These are phyloP conservation scores for Lottia gigantea DNA, from an alignment of 2,888 invertebrate genomes.

Conservation along the genomic window DNA sequence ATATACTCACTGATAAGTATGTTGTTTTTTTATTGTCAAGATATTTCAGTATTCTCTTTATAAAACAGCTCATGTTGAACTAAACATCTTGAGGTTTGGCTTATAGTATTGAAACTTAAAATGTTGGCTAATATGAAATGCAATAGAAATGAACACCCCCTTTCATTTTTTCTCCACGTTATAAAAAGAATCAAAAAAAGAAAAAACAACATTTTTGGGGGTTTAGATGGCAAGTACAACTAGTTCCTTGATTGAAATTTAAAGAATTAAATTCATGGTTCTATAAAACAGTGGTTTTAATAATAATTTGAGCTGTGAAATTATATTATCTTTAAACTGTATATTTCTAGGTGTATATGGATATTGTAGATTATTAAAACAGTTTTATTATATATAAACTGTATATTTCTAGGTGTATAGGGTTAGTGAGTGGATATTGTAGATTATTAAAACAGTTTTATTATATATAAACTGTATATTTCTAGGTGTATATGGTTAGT, in stretches of 20 bases:
- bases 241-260: too few species aligned
- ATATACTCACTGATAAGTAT: slow-evolving; percentile 62
- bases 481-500: slow-evolving; percentile 61
- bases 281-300: too few species aligned
- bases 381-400: slow-evolving; percentile 48
- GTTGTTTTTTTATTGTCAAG: background rate
- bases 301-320: too few species aligned
- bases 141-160: background rate
- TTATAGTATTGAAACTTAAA: background rate
- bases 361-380: slow-evolving; percentile 54
- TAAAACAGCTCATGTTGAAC: background rate
- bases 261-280: too few species aligned
- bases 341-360: slow-evolving; percentile 43
- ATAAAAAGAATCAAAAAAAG: too few species aligned
- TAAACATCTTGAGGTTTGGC: background rate
- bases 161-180: too few species aligned
- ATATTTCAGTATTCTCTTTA: background rate
- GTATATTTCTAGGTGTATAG: background rate
- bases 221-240: too few species aligned
- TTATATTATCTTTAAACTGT: too few species aligned
- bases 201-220: too few species aligned
- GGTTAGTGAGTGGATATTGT: background rate
- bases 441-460: background rate
- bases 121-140: background rate
- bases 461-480: background rate